phyloP scores from a whole-genome alignment of 2,888 invertebrate species.

The Periphyllus acericola region DNA sequence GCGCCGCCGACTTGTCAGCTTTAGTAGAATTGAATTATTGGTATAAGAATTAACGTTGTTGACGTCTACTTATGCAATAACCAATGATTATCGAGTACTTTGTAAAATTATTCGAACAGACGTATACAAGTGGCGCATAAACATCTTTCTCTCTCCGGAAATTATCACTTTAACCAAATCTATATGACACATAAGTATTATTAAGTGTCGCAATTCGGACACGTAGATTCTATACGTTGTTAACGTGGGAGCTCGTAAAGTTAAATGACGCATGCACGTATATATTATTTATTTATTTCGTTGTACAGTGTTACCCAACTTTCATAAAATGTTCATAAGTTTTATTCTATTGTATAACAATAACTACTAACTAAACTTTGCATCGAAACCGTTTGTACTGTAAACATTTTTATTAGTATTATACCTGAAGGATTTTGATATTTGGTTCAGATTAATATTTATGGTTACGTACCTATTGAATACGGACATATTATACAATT shows the following conservation, averaged over 20 bases:
- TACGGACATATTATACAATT: not conserved
- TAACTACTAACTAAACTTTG: not conserved
- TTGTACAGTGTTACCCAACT: not conserved
- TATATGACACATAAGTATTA: conserved; percentile 42
- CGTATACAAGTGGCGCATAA: conserved; percentile 52
- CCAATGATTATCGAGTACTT: conserved; percentile 50
- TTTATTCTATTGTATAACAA: not conserved
- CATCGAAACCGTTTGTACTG: not conserved
- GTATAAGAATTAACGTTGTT: conserved; percentile 37
- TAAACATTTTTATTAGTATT: not conserved
- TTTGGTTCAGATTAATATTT: too few species aligned
- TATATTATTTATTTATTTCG: not conserved
- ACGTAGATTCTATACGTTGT: conserved; percentile 41
- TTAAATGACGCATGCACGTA: conserved; percentile 28
- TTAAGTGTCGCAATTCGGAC: conserved; percentile 56
- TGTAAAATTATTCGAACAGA: conserved; percentile 8
- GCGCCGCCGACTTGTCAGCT: conserved; percentile 47
- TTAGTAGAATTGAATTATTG: conserved; percentile 47
- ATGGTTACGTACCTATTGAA: too few species aligned
- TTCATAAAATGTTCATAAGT: not conserved
- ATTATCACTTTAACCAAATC: conserved; percentile 52
- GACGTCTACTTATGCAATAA: conserved; percentile 52
- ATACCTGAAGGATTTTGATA: too few species aligned
- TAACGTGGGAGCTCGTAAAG: conserved; percentile 55
- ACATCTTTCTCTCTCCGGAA: conserved; percentile 43